These are phyloP conservation scores for Scaptomyza parva DNA, from an alignment of 2,888 invertebrate genomes.

Conservation along the genomic window DNA sequence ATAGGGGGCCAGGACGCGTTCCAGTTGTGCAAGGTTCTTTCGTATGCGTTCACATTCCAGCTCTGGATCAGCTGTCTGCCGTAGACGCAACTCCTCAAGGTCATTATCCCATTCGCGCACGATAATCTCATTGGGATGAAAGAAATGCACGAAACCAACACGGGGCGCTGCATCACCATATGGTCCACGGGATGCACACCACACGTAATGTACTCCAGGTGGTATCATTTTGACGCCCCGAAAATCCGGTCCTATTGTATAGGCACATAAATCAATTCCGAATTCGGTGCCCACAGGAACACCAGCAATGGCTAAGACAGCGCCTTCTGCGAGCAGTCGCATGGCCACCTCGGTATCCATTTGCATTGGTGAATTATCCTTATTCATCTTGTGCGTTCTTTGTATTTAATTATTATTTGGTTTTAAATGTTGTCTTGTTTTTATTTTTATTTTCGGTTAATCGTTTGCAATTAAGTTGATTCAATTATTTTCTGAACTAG, in stretches of 20 bases:
- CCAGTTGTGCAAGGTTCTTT: conserved; percentile 81
- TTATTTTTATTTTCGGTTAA: background rate
- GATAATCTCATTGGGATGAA: conserved; percentile 92
- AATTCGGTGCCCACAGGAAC: conserved; percentile 97
- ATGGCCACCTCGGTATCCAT: conserved; percentile 92
- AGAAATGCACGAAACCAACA: conserved; percentile 94
- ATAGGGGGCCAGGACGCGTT: conserved; percentile 92
- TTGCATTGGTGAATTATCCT: conserved; percentile 83
- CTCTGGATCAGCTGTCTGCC: conserved; percentile 82
- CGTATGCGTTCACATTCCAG: conserved; percentile 84
- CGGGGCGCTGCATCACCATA: conserved; percentile 89
- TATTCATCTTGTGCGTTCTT: conserved; percentile 57
- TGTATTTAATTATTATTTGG: background rate
- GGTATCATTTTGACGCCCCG: conserved; percentile 99
- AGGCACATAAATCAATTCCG: conserved; percentile 94
- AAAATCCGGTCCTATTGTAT: conserved; percentile 96
- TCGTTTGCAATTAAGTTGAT: background rate
- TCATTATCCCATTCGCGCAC: conserved; percentile 94
- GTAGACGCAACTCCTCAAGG: conserved; percentile 89
- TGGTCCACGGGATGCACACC: conserved; percentile 87
- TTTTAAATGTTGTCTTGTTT: background rate
- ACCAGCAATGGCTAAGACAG: conserved; percentile 92
- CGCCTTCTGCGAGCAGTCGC: conserved; percentile 92
- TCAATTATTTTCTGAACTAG: conserved; percentile 17
- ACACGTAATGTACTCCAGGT: conserved; percentile 96